Evolutionary conservation across 2,888 invertebrate genomes (phyloP), one percentile per base, ranked within the genome.

Genomic region (Cynaeus angustus): DNA sequence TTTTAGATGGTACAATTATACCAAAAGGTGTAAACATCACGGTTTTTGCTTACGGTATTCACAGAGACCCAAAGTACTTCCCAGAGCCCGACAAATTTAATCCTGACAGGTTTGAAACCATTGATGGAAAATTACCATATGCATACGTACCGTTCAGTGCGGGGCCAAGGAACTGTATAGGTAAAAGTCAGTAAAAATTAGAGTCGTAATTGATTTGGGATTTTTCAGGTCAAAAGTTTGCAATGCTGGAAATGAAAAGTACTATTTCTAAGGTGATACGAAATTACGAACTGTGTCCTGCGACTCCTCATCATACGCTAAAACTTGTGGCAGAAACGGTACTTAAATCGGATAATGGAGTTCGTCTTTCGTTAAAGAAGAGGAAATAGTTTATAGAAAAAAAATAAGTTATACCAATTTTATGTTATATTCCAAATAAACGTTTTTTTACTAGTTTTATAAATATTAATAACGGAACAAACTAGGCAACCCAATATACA

Each of bases 161-260:
- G 1, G 71, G 71, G 3, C 65, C 71, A 21, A 58, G 71, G 12
- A 71, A 71, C 41, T 71, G 71, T 28, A 68, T 71, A 14, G 70
- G 70, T 70, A 41, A 64, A n/a, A n/a, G 12, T 28, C 3, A 9
- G 1, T 33, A 33, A 21, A 21, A 21, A 21, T 21, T 4, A 3
- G 21, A 3, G 4, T 21, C 21, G 21, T 21, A 21, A 21, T 21
- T 21, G 21, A n/a, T 33, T 8, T 41, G 9, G 6, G 14, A 3
- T 58, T 28, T 64, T 50, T n/a, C 16, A 64, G 66, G 66, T 1
- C 87, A 87, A 79, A 87, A 86, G 76, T 86, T 84, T 79, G 87
- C 84, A 48, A 84, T 88, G 81, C 79, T 89, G 77, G 88, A 89
- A 79, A 81, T 89, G 75, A 89, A 90, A 78, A 84, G 86, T 0